Conservation (phyloP, 2,888 invertebrate genomes). For the Stegana nigrithorax region DNA sequence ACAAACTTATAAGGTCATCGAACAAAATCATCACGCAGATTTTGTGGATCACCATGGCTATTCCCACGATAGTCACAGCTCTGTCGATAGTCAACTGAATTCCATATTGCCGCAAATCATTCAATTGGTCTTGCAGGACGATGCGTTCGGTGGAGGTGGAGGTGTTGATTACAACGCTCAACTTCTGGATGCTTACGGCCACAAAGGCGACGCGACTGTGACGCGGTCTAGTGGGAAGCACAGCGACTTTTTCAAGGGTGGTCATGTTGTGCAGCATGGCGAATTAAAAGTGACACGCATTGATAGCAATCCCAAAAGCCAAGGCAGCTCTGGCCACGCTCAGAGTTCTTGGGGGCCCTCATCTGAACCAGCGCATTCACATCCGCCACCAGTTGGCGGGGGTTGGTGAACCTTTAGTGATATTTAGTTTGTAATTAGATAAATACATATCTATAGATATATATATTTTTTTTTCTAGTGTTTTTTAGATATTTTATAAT, state of each 20-base stretch:
- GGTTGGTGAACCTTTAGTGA: conserved; percentile 30
- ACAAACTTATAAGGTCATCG: conserved; percentile 31
- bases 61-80: conserved; percentile 33
- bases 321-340: conserved; percentile 15
- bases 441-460: conserved; percentile 25
- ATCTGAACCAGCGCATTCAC: not conserved
- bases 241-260: conserved; percentile 48
- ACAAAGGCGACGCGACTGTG: conserved; percentile 47
- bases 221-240: conserved; percentile 48
- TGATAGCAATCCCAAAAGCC: conserved; percentile 27
- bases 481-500: not conserved
- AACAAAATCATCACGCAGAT: conserved; percentile 19
- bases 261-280: conserved; percentile 57
- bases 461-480: conserved; percentile 11
- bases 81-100: conserved; percentile 39
- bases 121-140: conserved; percentile 52
- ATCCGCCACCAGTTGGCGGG: not conserved
- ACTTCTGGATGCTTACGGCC: conserved; percentile 49
- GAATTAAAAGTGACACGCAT: conserved; percentile 51
- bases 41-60: too few species aligned
- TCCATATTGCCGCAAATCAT: conserved; percentile 58
- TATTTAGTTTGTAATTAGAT: conserved; percentile 21
- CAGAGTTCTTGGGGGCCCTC: conserved; percentile 8
- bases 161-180: conserved; percentile 45
- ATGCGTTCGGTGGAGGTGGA: conserved; percentile 28